Evolutionary conservation across 2,888 invertebrate genomes (phyloP).

Genomic region (Candidula unifasciata): DNA sequence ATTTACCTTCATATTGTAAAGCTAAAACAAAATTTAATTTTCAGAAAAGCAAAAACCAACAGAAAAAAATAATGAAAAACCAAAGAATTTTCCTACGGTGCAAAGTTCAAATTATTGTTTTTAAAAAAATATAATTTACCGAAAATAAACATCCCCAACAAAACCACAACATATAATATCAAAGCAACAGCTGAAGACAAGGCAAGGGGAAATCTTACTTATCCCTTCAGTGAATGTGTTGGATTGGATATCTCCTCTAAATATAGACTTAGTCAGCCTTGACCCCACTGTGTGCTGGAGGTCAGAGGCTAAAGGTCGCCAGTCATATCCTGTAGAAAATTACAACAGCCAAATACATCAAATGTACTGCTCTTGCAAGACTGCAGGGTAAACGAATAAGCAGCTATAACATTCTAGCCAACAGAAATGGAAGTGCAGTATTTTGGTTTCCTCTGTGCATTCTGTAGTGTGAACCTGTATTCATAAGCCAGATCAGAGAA

Average conservation of each 20-base stretch:
- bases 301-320: constrained; percentile 66
- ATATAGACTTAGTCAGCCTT: constrained; percentile 70
- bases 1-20: neutral
- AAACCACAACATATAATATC: constrained; percentile 20
- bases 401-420: too few relatives aligned
- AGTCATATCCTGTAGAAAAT: constrained; percentile 70
- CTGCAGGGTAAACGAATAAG: neutral
- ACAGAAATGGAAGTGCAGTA: too few relatives aligned
- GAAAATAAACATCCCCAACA: neutral
- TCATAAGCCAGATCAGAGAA: too few relatives aligned
- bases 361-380: constrained; percentile 1
- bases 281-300: constrained; percentile 63
- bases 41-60: neutral
- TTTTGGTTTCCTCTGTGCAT: too few relatives aligned
- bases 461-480: too few relatives aligned
- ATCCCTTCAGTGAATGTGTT: constrained; percentile 73
- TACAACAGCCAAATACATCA: constrained; percentile 36
- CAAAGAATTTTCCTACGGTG: neutral
- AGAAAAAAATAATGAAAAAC: neutral
- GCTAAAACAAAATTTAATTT: neutral
- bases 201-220: constrained; percentile 63
- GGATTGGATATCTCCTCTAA: constrained; percentile 67
- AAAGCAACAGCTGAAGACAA: constrained; percentile 45
- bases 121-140: neutral
- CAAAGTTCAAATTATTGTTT: neutral